A percentile compares a stretch with the other conserved stretches of the same genome.
phyloP scores from a whole-genome alignment of 2,113 vertebrate genomes.

The Gallinago paraguaiae region DNA sequence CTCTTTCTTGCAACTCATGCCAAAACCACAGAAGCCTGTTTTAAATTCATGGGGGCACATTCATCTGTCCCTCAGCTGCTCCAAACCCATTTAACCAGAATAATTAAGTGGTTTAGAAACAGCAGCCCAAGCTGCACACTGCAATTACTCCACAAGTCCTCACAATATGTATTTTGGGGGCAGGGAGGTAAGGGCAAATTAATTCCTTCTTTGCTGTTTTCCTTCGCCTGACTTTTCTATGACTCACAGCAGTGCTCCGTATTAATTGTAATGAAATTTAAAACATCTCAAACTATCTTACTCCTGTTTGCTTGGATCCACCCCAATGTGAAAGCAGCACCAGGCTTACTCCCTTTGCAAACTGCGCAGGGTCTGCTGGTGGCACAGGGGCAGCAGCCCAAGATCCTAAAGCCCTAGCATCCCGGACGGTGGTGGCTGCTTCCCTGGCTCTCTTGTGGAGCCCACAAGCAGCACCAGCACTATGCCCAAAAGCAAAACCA shows the following conservation, averaged over 20 bases:
- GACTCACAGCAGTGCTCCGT: not conserved
- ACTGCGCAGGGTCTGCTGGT: not conserved
- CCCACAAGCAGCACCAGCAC: not conserved
- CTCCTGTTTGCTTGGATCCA: not conserved
- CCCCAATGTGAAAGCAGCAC: not conserved
- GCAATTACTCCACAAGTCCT: not conserved
- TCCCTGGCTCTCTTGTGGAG: rapidly evolving
- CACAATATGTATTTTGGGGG: not conserved
- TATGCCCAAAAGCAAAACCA: not conserved
- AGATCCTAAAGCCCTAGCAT: not conserved
- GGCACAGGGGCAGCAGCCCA: not conserved
- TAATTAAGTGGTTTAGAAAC: conserved; percentile 30
- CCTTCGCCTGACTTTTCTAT: not conserved
- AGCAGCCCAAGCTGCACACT: not conserved
- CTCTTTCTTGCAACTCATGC: not conserved
- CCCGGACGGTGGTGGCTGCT: rapidly evolving
- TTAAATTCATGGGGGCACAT: conserved; percentile 54
- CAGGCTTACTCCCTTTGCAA: rapidly evolving
- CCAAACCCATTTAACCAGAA: conserved; percentile 47
- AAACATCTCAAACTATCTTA: not conserved
- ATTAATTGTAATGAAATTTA: not conserved
- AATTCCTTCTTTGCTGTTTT: not conserved
- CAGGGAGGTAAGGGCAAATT: not conserved
- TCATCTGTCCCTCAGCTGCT: conserved; percentile 34
- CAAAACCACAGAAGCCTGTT: not conserved